phyloP scores from a whole-genome alignment of 2,888 invertebrate species.

The Caenorhabditis zanzibari region DNA sequence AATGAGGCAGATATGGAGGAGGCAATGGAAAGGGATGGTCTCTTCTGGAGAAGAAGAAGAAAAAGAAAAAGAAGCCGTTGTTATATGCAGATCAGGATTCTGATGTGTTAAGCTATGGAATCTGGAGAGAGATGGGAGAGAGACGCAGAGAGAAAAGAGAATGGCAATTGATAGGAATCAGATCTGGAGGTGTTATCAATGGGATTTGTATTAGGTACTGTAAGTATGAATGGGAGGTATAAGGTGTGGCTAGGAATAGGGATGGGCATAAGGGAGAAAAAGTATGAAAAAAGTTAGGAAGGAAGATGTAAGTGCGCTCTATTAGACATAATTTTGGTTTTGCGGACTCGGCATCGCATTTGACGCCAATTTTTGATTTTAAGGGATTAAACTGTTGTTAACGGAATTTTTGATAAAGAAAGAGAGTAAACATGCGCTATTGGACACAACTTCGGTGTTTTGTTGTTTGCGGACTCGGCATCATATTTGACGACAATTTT shows the following conservation, averaged over 20 bases:
- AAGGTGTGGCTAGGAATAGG: slow-evolving; percentile 1
- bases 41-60: not conserved
- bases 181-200: not conserved
- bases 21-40: slow-evolving; percentile 2
- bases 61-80: slow-evolving; percentile 11
- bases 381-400: no score
- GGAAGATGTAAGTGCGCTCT: no score
- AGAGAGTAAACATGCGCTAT: no score
- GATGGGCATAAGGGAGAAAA: not conserved
- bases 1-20: slow-evolving; percentile 17
- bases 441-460: no score
- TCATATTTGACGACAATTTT: no score
- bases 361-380: no score
- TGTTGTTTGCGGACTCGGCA: no score
- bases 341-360: no score
- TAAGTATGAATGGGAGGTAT: not conserved
- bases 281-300: no score
- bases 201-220: no score
- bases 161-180: slow-evolving; percentile 19
- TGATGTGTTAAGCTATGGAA: not conserved
- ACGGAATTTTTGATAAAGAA: no score
- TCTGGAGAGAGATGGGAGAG: not conserved
- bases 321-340: no score
- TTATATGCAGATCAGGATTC: slow-evolving; percentile 36
- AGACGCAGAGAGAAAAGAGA: not conserved